Conservation (phyloP, 2,113 vertebrate species). For the Castor canadensis region DNA sequence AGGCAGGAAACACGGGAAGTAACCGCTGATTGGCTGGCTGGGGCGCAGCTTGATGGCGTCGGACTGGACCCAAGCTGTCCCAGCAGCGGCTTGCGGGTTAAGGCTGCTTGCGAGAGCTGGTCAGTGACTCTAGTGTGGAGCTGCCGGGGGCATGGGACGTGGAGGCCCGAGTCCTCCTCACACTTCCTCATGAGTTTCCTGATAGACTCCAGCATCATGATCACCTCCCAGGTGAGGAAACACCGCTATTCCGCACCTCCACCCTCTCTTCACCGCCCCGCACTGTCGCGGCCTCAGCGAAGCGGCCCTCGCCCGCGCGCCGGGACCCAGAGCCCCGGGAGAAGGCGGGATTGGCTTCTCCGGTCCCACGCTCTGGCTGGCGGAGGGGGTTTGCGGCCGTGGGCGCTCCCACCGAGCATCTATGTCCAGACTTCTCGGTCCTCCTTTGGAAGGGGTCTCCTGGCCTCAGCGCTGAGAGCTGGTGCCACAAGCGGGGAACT, state of each 20-base stretch:
- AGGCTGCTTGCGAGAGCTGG: neutral
- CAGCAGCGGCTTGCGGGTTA: accelerated
- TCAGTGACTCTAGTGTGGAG: accelerated
- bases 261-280: neutral
- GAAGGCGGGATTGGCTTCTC: neutral
- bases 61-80: accelerated
- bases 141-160: neutral
- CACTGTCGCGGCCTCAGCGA: neutral
- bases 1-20: accelerated
- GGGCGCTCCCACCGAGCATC: neutral
- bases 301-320: accelerated
- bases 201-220: conserved; percentile 95
- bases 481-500: neutral
- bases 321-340: accelerated
- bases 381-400: neutral
- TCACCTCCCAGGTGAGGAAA: conserved; percentile 93
- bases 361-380: too few relatives aligned
- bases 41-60: conserved; percentile 61
- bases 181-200: conserved; percentile 92
- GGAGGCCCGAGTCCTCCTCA: neutral
- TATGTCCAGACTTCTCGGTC: accelerated
- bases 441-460: neutral
- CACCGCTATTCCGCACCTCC: neutral
- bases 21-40: conserved; percentile 50
- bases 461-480: neutral